Evolutionary conservation across 2,113 vertebrate genomes (phyloP).

Genomic region (Xenopus borealis): DNA sequence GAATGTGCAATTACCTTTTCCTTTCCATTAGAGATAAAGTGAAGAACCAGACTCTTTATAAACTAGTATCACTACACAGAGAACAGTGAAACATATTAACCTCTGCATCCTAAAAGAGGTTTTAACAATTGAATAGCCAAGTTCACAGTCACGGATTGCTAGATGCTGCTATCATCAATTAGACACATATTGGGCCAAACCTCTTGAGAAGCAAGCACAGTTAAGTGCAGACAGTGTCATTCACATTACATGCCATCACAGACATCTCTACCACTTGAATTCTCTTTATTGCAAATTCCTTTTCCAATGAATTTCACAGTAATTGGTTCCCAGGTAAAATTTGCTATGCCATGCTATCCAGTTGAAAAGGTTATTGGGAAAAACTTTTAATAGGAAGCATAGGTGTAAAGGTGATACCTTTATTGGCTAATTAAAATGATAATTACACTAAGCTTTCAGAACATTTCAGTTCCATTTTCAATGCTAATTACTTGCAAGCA

Average conservation of each 20-base stretch:
- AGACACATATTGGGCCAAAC: conserved; percentile 3
- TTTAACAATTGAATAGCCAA: conserved; percentile 36
- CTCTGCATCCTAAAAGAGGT: conserved; percentile 43
- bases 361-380: too few relatives aligned
- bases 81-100: conserved; percentile 46
- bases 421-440: too few relatives aligned
- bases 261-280: too few relatives aligned
- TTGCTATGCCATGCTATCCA: too few relatives aligned
- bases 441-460: too few relatives aligned
- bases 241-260: neutral
- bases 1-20: conserved; percentile 25
- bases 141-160: conserved; percentile 28
- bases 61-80: conserved; percentile 22
- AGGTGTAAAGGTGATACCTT: too few relatives aligned
- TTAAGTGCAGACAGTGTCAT: neutral
- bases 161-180: conserved; percentile 21
- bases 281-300: too few relatives aligned
- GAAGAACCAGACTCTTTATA: conserved; percentile 49
- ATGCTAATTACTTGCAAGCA: too few relatives aligned
- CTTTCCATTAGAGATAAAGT: conserved; percentile 22
- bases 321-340: too few relatives aligned
- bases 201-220: neutral
- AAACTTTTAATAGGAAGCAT: too few relatives aligned
- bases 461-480: too few relatives aligned
- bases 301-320: too few relatives aligned